Evolutionary conservation across 1,140 invertebrate species (phyloP).

Genomic region (Drosophila athabasca): DNA sequence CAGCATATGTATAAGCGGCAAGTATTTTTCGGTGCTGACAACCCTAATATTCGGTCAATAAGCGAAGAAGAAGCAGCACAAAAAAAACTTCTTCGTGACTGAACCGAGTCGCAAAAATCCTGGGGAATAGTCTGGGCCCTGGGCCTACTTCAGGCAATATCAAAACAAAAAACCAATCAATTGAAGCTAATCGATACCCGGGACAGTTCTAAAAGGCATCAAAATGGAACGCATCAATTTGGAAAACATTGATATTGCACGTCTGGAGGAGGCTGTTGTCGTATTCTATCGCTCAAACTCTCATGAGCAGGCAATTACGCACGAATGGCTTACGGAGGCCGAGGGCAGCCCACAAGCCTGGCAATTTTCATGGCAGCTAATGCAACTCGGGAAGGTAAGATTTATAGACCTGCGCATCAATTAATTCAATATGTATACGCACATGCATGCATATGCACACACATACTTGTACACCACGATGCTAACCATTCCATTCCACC

Average conservation of each 20-base stretch:
- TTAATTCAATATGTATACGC: slow-evolving; percentile 45
- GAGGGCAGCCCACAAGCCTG: slow-evolving; percentile 93
- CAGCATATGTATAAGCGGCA: too few relatives aligned
- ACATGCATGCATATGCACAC: slow-evolving; percentile 4
- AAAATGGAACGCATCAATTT: slow-evolving; percentile 8
- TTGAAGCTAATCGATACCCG: too few relatives aligned
- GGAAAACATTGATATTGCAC: slow-evolving; percentile 72
- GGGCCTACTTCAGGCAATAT: too few relatives aligned
- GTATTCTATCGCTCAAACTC: slow-evolving; percentile 77
- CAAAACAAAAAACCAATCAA: too few relatives aligned
- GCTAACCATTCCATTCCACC: neutral
- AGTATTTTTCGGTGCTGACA: neutral
- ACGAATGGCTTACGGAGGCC: slow-evolving; percentile 91
- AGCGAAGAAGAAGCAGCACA: too few relatives aligned
- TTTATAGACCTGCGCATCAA: slow-evolving; percentile 47
- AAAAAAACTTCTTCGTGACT: too few relatives aligned
- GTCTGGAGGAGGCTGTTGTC: slow-evolving; percentile 76
- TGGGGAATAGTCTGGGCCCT: too few relatives aligned
- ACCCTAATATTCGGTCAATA: too few relatives aligned
- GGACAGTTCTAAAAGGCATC: too few relatives aligned
- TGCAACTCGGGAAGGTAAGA: slow-evolving; percentile 89
- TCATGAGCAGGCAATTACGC: slow-evolving; percentile 89
- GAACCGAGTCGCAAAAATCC: too few relatives aligned
- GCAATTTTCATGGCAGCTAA: slow-evolving; percentile 94
- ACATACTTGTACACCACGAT: slow-evolving; percentile 11